Conservation (phyloP, 92 coral and sea anemone genomes). For the Umimayanthus chanpuru region DNA sequence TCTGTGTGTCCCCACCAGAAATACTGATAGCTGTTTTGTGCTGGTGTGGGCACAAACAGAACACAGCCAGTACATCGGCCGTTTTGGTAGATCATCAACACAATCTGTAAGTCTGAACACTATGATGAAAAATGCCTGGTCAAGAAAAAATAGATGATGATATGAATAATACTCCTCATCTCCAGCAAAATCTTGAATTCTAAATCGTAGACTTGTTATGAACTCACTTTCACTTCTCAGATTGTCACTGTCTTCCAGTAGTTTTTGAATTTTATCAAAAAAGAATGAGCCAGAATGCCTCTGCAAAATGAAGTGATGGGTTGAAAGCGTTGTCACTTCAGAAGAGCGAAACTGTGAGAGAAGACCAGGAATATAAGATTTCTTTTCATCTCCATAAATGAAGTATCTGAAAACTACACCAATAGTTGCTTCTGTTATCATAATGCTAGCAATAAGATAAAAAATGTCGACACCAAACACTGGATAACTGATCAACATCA, state of each 20-base stretch:
- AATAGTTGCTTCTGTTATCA: constrained; percentile 7
- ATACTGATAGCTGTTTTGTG: not conserved
- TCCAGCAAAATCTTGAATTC: constrained; percentile 11
- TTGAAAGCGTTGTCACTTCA: constrained; percentile 13
- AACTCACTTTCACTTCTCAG: not conserved
- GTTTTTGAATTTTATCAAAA: not conserved
- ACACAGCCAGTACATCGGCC: constrained; percentile 1
- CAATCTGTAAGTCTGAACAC: not conserved
- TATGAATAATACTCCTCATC: constrained; percentile 16
- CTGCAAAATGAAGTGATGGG: constrained; percentile 24
- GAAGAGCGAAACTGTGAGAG: constrained; percentile 17
- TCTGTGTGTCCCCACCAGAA: constrained; percentile 14
- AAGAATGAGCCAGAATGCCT: not conserved
- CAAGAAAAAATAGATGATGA: constrained; percentile 21
- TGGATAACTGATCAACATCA: not conserved
- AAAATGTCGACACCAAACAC: not conserved
- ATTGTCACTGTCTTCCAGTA: constrained; percentile 7
- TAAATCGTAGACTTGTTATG: not conserved
- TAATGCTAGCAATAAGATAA: not conserved
- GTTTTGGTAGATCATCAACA: not conserved
- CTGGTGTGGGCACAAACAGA: constrained; percentile 14
- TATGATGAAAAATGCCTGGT: constrained; percentile 3
- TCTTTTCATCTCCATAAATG: constrained; percentile 5
- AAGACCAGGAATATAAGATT: constrained; percentile 6
- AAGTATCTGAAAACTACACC: not conserved